These are phyloP conservation scores for Botia kubotai DNA, from an alignment of 2,797 vertebrate species.

Conservation along the genomic window DNA sequence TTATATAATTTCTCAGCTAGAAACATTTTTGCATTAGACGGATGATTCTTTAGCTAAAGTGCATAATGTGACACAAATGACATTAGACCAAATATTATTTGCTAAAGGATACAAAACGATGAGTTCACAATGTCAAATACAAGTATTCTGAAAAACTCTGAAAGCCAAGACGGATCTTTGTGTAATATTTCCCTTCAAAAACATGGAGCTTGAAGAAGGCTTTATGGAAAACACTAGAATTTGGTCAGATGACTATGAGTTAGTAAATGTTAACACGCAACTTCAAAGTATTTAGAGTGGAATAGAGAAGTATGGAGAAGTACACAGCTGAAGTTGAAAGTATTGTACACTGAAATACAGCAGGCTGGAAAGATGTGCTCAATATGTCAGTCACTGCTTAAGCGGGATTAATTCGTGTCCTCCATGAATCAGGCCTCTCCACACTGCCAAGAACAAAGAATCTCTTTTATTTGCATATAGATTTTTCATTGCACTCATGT, in stretches of 20 bases:
- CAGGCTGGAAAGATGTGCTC: neutral
- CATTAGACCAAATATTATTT: too few species aligned
- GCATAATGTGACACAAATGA: too few species aligned
- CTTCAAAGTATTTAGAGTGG: neutral
- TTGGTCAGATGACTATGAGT: neutral
- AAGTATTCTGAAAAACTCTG: too few species aligned
- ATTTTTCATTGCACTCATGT: too few species aligned
- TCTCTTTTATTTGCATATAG: conserved; percentile 17
- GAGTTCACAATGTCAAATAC: too few species aligned
- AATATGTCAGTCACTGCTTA: conserved; percentile 47
- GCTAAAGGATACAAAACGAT: too few species aligned
- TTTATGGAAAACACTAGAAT: neutral
- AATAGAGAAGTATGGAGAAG: too few species aligned
- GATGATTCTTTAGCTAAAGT: too few species aligned
- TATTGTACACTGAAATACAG: neutral
- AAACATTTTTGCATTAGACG: too few species aligned
- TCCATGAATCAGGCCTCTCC: conserved; percentile 47
- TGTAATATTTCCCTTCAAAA: neutral
- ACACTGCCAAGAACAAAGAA: conserved; percentile 39
- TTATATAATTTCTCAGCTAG: too few species aligned
- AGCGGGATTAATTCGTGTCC: conserved; percentile 37
- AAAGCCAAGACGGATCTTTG: too few species aligned
- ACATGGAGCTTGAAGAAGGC: too few species aligned
- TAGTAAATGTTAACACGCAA: conserved; percentile 32
- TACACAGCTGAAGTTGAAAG: neutral